Conservation (phyloP, 2,888 invertebrate genomes). For the Plagiodera versicolora region DNA sequence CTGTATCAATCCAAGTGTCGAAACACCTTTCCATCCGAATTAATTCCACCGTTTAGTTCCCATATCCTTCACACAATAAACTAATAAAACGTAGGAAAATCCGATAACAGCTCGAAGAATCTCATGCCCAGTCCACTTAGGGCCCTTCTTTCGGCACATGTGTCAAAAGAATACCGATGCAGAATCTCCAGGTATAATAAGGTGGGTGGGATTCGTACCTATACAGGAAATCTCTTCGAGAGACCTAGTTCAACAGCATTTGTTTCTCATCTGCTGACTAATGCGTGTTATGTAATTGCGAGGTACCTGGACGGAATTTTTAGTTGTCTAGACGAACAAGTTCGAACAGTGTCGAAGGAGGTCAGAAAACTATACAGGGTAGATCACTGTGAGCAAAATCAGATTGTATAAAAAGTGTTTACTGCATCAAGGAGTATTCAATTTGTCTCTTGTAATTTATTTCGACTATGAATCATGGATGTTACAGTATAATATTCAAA, state of each 20-base stretch:
- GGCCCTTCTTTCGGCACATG: not conserved
- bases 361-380: conserved; percentile 13
- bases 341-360: conserved; percentile 1
- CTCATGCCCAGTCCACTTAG: not conserved
- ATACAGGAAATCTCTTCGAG: not conserved
- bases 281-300: conserved; percentile 26
- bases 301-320: conserved; percentile 29
- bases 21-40: not conserved
- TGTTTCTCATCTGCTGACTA: conserved; percentile 15
- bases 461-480: no score
- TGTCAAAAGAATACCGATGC: not conserved
- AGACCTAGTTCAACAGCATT: conserved; percentile 1
- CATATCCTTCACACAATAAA: not conserved
- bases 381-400: no score
- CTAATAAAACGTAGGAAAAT: not conserved
- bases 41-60: not conserved
- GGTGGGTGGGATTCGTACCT: conserved; percentile 11
- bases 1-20: not conserved
- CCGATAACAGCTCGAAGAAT: not conserved
- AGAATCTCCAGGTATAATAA: conserved; percentile 10
- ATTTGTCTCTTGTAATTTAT: no score
- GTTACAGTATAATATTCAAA: no score
- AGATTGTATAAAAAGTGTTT: no score
- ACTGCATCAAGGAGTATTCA: no score
- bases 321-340: conserved; percentile 29